Base-by-base conservation (phyloP, 2,888 invertebrate genomes). In the Diadegma fenestrale region DNA sequence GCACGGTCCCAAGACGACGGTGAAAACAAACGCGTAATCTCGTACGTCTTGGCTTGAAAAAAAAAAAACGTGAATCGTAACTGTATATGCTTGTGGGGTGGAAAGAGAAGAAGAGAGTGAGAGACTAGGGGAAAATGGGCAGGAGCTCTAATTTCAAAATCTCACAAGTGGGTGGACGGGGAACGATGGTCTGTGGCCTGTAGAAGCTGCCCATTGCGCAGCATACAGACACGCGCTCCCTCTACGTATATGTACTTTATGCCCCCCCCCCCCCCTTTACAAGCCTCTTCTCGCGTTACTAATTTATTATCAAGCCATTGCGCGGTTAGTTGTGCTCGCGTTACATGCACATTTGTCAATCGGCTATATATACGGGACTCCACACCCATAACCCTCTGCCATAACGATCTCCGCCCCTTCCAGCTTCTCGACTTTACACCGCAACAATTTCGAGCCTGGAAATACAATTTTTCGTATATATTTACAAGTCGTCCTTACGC, bases 261-360 rank as follows among this genome's bases (percentile, higher is more conserved):
- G 69, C 30, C 89, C 90, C n/a, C n/a, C n/a, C n/a, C n/a, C n/a
- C n/a, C n/a, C n/a, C n/a, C 81, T 54, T 89, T 90, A 88, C 86
- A 87, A 88, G 90, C 61, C 89, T 88, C 89, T 89, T 90, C 93
- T 93, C 92, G 87, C 90, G 90, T 93, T 93, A 92, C 93, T 93
- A 92, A 93, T 93, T 93, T 93, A 93, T 93, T 92, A 92, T 92
- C 91, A 77, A 88, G 88, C 84, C 88, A 90, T 90, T 92, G 90
- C 88, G 88, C 58, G 43, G 58, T 43, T 80, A 90, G 90, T 90
- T 91, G 89, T 88, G 87, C 88, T 89, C 88, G 82, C 85, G 86
- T 90, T 89, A 89, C 89, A 82, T 80, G 87, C 86, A 88, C 88
- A 91, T 92, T 92, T 92, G 89, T 89, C 84, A 84, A 83, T 87